Evolutionary conservation across 2,888 invertebrate genomes (phyloP), one percentile per base, ranked within the genome.

Genomic region (Cerceris ruficornis): DNA sequence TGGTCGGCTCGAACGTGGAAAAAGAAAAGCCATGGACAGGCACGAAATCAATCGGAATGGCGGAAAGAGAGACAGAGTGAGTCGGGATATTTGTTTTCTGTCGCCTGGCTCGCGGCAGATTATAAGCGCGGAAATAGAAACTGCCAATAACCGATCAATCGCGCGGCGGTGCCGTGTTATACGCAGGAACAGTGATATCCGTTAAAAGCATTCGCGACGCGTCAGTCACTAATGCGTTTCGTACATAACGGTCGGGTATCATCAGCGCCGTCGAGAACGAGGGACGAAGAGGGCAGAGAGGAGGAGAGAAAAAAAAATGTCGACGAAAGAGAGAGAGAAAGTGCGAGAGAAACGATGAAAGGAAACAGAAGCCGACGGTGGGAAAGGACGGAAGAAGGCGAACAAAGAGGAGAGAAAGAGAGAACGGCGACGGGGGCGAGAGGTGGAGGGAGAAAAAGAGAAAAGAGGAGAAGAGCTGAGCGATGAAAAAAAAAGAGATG

Each of bases 131-230:
- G 66, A 81, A 80, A 72, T 70, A 81, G 77, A 83, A 83, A 67
- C 79, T 80, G 75, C 77, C 84, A 68, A 84, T 83, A 77, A 84
- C 70, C 69, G 67, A 77, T 78, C 67, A 68, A 77, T 77, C 82
- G 59, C 28, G 28, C 28, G 28, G 28, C 50, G 69, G 55, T 57
- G 61, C 62, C 49, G 62, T 52, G 58, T 77, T 54, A 73, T 76
- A 70, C 58, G 7, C 59, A 68, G 58, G 50, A 62, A 70, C 72
- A 65, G 70, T 73, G 83, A 83, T 76, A 80, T 71, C 76, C 76
- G 76, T 80, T 83, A 80, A 83, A 82, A 69, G 69, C 77, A 77
- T 80, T 65, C 75, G 60, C 76, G 67, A 76, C 65, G 76, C 74
- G 77, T 80, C 82, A 57, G 76, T 50, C 68, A 57, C 73, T 83